Evolutionary conservation across 2,797 vertebrate genomes (phyloP), one percentile per base, ranked within the genome.

Genomic region (Nothura maculosa): DNA sequence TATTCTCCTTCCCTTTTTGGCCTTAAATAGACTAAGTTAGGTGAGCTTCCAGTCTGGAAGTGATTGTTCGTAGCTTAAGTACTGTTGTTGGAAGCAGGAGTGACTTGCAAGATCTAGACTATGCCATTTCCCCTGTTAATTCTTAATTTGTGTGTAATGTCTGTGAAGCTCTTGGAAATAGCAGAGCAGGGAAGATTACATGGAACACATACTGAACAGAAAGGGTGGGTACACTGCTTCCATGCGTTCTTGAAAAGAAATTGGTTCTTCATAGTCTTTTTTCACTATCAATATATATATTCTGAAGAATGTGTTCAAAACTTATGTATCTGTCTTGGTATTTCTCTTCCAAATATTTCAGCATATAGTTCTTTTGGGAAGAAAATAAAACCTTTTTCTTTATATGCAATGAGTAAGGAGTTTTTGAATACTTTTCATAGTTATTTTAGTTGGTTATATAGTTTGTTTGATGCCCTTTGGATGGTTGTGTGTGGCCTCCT

Each of bases 21-120:
- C n/a, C 81, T 81, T 81, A 38, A 75, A 38, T 57, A 90, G 81
- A 90, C 66, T 70, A 42, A 69, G 42, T 89, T 85, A 87, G 30
- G 28, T 45, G 80, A 67, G 69, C 24, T 45, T 77, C 52, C 45
- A 12, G 24, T 80, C 30, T 80, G 52, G 40, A 60, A 91, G 27
- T 43, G 20, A 47, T 52, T 89, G 66, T 6, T 10, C 8, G 74
- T 87, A 77, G 24, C 22, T 87, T 84, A 54, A 81, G 75, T 6
- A 8, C 34, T 38, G 16, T 54, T 47, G 12, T 2, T 73, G 90
- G 85, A 85, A 28, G 6, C 58, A 12, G 32, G 75, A 80, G 67
- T 45, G 83, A 57, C 8, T 9, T 15, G 6, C n/a, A 22, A 80
- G 16, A 18, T 22, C 13, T 21, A 8, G 18, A 8, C 8, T 85